Conservation (phyloP, 2,888 invertebrate species). For the Ischnus inquisitorius region DNA sequence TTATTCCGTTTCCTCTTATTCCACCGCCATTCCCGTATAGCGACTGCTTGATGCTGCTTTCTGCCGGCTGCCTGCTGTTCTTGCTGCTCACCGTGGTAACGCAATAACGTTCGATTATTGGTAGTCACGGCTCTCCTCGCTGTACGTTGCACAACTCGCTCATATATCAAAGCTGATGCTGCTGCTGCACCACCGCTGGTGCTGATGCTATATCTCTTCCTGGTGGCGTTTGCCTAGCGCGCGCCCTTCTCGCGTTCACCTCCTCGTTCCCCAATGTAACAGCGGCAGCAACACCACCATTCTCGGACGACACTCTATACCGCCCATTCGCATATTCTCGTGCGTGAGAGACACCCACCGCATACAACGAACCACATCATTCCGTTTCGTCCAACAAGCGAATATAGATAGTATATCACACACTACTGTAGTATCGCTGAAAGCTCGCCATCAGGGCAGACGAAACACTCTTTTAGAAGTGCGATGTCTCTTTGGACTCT, state of each 20-base stretch:
- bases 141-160: conserved; percentile 71
- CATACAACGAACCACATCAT: not conserved
- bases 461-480: conserved; percentile 52
- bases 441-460: conserved; percentile 61
- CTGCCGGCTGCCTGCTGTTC: conserved; percentile 46
- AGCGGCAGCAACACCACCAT: conserved; percentile 32
- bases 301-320: conserved; percentile 45
- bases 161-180: conserved; percentile 81
- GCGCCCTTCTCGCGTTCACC: conserved; percentile 53
- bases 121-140: conserved; percentile 77
- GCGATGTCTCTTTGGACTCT: conserved; percentile 49
- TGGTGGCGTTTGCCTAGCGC: conserved; percentile 32
- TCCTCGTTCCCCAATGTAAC: conserved; percentile 39
- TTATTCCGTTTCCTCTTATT: conserved; percentile 43
- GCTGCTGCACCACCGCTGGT: conserved; percentile 50
- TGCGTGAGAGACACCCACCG: conserved; percentile 3
- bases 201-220: conserved; percentile 58
- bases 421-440: conserved; percentile 39
- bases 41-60: conserved; percentile 32
- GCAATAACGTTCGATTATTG: conserved; percentile 84
- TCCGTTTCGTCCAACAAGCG: conserved; percentile 5
- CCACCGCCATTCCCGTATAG: conserved; percentile 12
- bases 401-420: conserved; percentile 2
- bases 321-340: conserved; percentile 24
- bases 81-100: conserved; percentile 74